Conservation (phyloP, 2,113 vertebrate species). For the Ptyas mucosa region DNA sequence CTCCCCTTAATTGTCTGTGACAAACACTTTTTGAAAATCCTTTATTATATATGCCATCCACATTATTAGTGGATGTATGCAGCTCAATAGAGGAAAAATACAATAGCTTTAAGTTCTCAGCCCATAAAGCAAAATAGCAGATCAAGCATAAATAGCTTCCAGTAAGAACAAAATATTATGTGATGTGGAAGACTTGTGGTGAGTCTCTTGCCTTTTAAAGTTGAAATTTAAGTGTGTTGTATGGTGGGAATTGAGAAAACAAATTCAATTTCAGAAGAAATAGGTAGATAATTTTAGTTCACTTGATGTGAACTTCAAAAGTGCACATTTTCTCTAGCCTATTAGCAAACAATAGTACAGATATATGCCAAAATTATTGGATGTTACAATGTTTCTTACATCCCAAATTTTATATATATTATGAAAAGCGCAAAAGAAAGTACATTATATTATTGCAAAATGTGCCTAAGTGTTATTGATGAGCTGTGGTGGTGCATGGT, state of each 20-base stretch:
- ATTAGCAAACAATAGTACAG: neutral
- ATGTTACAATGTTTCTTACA: neutral
- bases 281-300: neutral
- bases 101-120: neutral
- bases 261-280: neutral
- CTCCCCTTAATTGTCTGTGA: neutral
- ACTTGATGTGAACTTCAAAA: neutral
- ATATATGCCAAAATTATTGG: neutral
- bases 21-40: neutral
- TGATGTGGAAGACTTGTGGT: neutral
- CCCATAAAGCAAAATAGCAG: neutral
- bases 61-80: neutral
- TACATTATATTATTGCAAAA: neutral
- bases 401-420: neutral
- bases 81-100: neutral
- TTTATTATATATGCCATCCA: neutral
- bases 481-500: neutral
- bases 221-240: neutral
- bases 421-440: neutral
- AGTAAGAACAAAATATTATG: neutral
- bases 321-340: neutral
- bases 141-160: neutral
- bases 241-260: neutral
- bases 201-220: neutral
- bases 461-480: neutral